Conservation (phyloP, 1,140 invertebrate genomes). For the Drosophila hydei region DNA sequence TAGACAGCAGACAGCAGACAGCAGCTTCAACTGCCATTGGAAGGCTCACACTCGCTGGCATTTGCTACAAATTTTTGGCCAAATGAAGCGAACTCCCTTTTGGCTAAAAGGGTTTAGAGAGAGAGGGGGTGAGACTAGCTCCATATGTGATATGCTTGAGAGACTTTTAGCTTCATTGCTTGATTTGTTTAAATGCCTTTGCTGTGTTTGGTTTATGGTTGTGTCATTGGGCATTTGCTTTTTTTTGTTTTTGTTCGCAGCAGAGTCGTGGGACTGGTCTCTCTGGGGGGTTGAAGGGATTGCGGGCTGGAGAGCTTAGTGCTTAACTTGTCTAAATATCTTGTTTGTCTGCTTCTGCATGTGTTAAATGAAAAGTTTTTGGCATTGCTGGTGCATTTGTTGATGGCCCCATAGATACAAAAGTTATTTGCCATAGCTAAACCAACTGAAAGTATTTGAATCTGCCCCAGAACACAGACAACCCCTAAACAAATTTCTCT, state of each 20-base stretch:
- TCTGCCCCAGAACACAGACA: not conserved
- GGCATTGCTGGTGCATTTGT: constrained; percentile 63
- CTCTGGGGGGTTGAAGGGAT: constrained; percentile 32
- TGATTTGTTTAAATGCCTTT: constrained; percentile 81
- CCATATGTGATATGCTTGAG: constrained; percentile 72
- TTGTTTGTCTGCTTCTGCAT: constrained; percentile 62
- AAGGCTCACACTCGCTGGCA: constrained; percentile 13
- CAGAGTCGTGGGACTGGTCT: constrained; percentile 1
- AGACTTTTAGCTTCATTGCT: constrained; percentile 80
- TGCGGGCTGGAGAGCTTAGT: constrained; percentile 25
- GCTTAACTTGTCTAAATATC: constrained; percentile 66
- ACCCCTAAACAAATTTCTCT: constrained; percentile 23
- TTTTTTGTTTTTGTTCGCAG: constrained; percentile 12
- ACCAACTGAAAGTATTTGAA: constrained; percentile 47
- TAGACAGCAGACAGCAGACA: constrained; percentile 42
- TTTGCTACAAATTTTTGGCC: constrained; percentile 61
- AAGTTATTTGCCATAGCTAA: constrained; percentile 77
- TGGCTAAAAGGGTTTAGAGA: constrained; percentile 28
- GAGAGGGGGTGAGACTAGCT: constrained; percentile 14
- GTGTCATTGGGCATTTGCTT: constrained; percentile 50
- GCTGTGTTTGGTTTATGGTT: constrained; percentile 82
- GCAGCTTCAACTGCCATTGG: constrained; percentile 21
- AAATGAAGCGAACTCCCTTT: constrained; percentile 64
- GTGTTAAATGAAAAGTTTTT: constrained; percentile 75
- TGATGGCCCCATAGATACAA: constrained; percentile 77